A percentile compares a stretch with the other conserved stretches of the same genome.
Evolutionary conservation across 2,888 invertebrate species (phyloP).

Genomic region (Drosophila mimica): DNA sequence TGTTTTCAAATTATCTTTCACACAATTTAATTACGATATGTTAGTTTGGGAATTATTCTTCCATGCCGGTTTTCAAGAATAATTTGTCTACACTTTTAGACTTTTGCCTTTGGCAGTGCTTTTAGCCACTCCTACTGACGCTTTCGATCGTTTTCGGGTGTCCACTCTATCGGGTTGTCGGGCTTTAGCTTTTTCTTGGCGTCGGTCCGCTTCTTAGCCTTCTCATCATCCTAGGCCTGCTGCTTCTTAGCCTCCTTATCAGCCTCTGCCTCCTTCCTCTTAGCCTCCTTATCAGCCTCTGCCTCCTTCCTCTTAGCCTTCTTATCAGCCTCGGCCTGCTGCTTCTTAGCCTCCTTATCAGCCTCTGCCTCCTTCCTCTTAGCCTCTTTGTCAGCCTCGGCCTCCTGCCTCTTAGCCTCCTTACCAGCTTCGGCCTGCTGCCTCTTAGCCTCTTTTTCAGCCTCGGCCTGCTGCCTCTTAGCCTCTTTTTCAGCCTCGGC

Average conservation of each 20-base stretch:
- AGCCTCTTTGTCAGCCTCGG: constrained; percentile 13
- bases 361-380: constrained; percentile 1
- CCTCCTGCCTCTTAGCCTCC: constrained; percentile 10
- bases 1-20: neutral
- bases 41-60: constrained; percentile 9
- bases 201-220: too few species aligned
- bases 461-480: constrained; percentile 6
- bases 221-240: too few species aligned
- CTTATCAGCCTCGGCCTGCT: constrained; percentile 9
- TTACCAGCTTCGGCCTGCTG: constrained; percentile 5
- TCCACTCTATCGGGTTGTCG: too few species aligned
- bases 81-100: neutral
- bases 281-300: neutral
- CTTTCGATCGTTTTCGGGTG: constrained; percentile 5
- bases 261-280: constrained; percentile 7
- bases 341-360: constrained; percentile 3
- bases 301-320: constrained; percentile 13
- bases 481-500: constrained; percentile 19
- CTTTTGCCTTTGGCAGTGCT: neutral
- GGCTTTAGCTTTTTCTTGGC: too few species aligned
- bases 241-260: too few species aligned
- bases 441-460: constrained; percentile 9
- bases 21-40: neutral
- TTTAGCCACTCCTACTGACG: neutral
- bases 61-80: neutral